Conservation (phyloP, 2,888 invertebrate genomes). For the Cheilosia grossa region DNA sequence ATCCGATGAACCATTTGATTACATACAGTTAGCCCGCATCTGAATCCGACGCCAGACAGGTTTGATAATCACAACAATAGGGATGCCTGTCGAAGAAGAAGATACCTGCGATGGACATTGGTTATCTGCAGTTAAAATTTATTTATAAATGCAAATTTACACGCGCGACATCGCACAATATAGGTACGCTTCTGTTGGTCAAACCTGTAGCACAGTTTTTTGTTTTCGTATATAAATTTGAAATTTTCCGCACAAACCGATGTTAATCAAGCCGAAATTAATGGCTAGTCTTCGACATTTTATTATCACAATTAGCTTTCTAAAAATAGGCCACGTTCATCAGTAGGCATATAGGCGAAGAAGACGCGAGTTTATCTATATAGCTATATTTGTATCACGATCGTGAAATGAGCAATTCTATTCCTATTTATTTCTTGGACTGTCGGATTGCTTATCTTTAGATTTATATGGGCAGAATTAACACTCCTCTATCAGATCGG, state of each 20-base stretch:
- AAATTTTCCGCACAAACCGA: constrained; percentile 56
- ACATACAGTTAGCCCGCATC: no score
- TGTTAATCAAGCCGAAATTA: constrained; percentile 57
- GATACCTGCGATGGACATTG: no score
- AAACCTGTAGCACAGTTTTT: background rate
- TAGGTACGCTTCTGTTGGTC: background rate
- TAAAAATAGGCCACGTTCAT: constrained; percentile 36
- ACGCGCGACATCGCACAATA: constrained; percentile 6
- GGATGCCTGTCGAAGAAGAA: no score
- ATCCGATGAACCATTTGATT: no score
- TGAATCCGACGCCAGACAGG: no score
- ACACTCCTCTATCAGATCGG: constrained; percentile 26
- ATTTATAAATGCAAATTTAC: constrained; percentile 31
- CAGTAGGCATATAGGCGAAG: background rate
- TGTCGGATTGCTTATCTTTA: constrained; percentile 26
- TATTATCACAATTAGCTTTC: constrained; percentile 61
- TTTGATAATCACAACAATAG: no score
- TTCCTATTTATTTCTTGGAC: constrained; percentile 5
- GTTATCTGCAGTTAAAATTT: constrained; percentile 1
- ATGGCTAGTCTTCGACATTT: constrained; percentile 56
- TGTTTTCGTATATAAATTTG: constrained; percentile 43
- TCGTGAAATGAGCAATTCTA: constrained; percentile 52
- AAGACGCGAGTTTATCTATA: background rate
- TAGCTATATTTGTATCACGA: constrained; percentile 18
- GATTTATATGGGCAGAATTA: constrained; percentile 28